Conservation (phyloP, 1,140 invertebrate species). For the Papilio machaon region DNA sequence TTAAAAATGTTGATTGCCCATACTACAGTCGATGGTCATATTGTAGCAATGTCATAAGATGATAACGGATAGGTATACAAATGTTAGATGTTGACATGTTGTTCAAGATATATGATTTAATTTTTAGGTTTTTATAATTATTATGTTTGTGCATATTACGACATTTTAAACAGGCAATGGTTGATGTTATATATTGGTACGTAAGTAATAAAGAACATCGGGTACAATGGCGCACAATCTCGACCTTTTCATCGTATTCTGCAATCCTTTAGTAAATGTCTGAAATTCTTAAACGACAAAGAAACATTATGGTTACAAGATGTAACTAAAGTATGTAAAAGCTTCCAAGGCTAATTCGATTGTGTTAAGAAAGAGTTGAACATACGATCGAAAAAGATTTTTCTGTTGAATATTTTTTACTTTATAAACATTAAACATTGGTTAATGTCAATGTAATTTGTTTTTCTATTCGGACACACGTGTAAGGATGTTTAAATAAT, state of each 20-base stretch:
- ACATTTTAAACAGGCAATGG: neutral
- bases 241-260: conserved; percentile 29
- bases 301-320: conserved; percentile 45
- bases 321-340: conserved; percentile 42
- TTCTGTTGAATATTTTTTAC: neutral
- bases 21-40: conserved; percentile 21
- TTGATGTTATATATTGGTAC: neutral
- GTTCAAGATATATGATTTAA: neutral
- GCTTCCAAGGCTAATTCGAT: conserved; percentile 44
- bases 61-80: conserved; percentile 10
- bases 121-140: neutral
- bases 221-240: conserved; percentile 35
- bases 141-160: neutral
- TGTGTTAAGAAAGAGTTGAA: conserved; percentile 38
- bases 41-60: conserved; percentile 17
- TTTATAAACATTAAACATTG: neutral
- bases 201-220: conserved; percentile 30
- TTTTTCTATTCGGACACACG: neutral
- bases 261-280: conserved; percentile 39
- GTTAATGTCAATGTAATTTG: neutral
- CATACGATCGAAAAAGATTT: conserved; percentile 11
- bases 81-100: conserved; percentile 1
- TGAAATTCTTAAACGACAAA: conserved; percentile 46
- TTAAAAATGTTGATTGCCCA: conserved; percentile 70
- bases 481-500: neutral